Base-by-base conservation (phyloP, 2,113 vertebrate species). In the Enhydra lutris region DNA sequence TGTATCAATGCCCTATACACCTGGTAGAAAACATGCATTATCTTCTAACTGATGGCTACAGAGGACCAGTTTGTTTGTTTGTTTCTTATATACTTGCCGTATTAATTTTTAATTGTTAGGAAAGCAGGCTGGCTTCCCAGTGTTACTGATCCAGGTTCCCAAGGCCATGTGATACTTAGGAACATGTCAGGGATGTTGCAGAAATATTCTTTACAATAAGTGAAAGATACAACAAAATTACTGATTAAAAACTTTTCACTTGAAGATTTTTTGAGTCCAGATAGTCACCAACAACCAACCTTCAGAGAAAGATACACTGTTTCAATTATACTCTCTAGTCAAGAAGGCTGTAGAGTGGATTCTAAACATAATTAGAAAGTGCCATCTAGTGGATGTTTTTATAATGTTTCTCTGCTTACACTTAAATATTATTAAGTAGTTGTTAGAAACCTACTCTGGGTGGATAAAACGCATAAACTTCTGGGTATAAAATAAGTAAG, bases 381-480 rank as follows among this genome's bases (percentile, higher is more conserved):
- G 98, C 98, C 98, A 99, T 69, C 99, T 99, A 99, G 98, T 99
- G 99, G 98, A 91, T 82, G n/a, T 52, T 97, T 97, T 97, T 24
- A 65, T 95, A 69, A 96, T 87, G 23, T 92, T 96, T 97, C 90
- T 94, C 52, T 63, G 31, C 34, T 83, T 91, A 89, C 13, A 93
- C 26, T 87, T 85, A 61, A 29, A 83, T 31, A 26, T 24, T 67
- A 89, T 7, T 12, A 74, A 82, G 29, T 23, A 59, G 89, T 85
- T 21, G 71, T 89, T 18, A 73, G 42, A 84, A 94, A 90, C 29
- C 23, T 89, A 73, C 31, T 84, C 17, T 69, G 42, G 39, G n/a
- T 50, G 15, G 23, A 89, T 23, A 36, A 89, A 88, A 78, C 59
- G 59, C 59, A 90, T 42, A 84, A 69, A 59, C 21, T 61, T 61